Percentiles rank a stretch among this genome's conserved stretches.
Evolutionary conservation across 2,113 vertebrate genomes (phyloP).

Genomic region (Grantiella picta): DNA sequence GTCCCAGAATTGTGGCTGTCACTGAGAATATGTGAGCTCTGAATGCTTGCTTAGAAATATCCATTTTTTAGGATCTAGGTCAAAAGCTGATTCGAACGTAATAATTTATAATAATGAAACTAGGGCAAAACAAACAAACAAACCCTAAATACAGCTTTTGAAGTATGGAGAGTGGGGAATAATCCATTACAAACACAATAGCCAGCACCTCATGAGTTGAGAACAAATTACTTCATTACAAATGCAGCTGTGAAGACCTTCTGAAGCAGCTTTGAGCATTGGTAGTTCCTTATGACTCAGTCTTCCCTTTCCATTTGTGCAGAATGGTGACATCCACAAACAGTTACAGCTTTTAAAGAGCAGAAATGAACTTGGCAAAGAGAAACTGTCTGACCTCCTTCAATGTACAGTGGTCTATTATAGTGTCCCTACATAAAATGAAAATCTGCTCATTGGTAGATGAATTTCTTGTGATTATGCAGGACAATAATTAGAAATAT

Average conservation of each 20-base stretch:
- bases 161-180: background rate
- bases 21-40: background rate
- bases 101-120: constrained; percentile 63
- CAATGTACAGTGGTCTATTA: background rate
- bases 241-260: background rate
- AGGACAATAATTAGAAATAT: background rate
- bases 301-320: background rate
- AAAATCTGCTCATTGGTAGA: background rate
- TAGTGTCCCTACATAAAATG: background rate
- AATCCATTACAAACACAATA: background rate
- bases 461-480: background rate
- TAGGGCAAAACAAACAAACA: constrained; percentile 30
- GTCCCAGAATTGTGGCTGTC: constrained; percentile 22
- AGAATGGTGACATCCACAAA: background rate
- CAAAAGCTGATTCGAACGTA: constrained; percentile 44
- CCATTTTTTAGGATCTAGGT: constrained; percentile 46
- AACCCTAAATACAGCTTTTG: background rate
- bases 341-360: background rate
- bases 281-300: background rate
- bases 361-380: background rate
- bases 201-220: background rate
- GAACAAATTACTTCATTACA: background rate
- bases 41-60: constrained; percentile 9
- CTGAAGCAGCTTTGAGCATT: background rate
- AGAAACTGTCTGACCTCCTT: background rate